Evolutionary conservation across 1,140 invertebrate species (phyloP).

Genomic region (Drosophila albomicans): DNA sequence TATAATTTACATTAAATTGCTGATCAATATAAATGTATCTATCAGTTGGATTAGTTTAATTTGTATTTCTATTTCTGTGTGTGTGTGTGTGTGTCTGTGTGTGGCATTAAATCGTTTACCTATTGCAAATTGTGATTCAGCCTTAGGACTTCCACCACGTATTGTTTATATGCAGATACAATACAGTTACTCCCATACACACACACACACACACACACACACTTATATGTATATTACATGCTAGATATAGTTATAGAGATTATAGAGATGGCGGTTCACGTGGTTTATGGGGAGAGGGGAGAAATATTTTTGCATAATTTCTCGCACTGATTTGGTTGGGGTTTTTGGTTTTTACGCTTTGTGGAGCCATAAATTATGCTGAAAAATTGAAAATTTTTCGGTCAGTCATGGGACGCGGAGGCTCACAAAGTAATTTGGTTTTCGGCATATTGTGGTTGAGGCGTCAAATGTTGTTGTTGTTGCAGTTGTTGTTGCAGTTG

Average conservation of each 20-base stretch:
- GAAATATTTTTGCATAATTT: slow-evolving; percentile 81
- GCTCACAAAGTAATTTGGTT: slow-evolving; percentile 74
- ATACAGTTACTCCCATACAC: slow-evolving; percentile 22
- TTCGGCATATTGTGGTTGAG: slow-evolving; percentile 54
- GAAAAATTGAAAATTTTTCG: slow-evolving; percentile 65
- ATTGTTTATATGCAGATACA: slow-evolving; percentile 18
- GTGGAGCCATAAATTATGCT: slow-evolving; percentile 76
- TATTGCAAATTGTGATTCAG: slow-evolving; percentile 39
- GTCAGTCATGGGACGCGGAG: slow-evolving; percentile 4
- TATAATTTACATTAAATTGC: slow-evolving; percentile 83
- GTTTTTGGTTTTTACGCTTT: slow-evolving; percentile 76
- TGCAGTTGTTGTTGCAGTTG: slow-evolving; percentile 8
- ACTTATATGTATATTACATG: not conserved
- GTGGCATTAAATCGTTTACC: slow-evolving; percentile 65
- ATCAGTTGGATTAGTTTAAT: slow-evolving; percentile 74
- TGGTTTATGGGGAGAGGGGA: slow-evolving; percentile 11
- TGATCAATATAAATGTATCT: slow-evolving; percentile 82
- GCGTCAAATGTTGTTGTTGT: slow-evolving; percentile 52
- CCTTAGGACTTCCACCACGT: not conserved
- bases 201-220: slow-evolving; percentile 14
- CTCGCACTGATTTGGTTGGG: slow-evolving; percentile 66
- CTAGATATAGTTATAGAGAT: slow-evolving; percentile 34
- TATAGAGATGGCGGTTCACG: slow-evolving; percentile 41
- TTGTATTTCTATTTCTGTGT: slow-evolving; percentile 59
- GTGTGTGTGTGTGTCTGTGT: slow-evolving; percentile 9